phyloP scores from a whole-genome alignment of 2,888 invertebrate species.

The Eumerus sabulonum region DNA sequence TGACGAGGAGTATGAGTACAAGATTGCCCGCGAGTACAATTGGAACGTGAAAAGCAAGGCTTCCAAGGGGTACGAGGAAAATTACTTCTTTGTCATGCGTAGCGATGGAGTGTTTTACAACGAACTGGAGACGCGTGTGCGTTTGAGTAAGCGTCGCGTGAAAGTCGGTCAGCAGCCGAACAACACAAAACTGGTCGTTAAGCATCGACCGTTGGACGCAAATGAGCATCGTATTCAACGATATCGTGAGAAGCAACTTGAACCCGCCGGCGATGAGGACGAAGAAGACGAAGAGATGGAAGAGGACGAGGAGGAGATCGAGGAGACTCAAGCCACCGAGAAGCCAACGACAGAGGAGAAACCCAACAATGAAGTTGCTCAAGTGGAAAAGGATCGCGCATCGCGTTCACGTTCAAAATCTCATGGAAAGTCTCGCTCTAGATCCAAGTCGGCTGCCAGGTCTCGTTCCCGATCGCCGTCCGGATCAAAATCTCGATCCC shows the following conservation, averaged over 20 bases:
- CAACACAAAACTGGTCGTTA: conserved; percentile 86
- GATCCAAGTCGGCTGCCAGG: conserved; percentile 73
- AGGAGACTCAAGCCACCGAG: conserved; percentile 68
- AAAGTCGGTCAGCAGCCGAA: conserved; percentile 83
- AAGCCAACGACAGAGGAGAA: conserved; percentile 70
- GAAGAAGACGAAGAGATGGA: conserved; percentile 83
- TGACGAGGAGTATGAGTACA: conserved; percentile 96
- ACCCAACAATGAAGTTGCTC: conserved; percentile 66
- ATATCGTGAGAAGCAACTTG: conserved; percentile 91
- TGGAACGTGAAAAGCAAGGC: conserved; percentile 99
- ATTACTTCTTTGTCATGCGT: conserved; percentile 96
- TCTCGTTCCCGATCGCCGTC: conserved; percentile 71
- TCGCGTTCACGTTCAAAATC: conserved; percentile 71
- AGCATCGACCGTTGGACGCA: conserved; percentile 91
- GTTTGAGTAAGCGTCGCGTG: conserved; percentile 94
- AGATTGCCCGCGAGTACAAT: conserved; percentile 98
- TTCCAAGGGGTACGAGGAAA: conserved; percentile 96
- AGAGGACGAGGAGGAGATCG: conserved; percentile 77
- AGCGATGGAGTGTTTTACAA: conserved; percentile 96
- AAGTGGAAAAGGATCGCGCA: conserved; percentile 69
- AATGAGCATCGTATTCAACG: conserved; percentile 92
- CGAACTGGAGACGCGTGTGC: conserved; percentile 96
- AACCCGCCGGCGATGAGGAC: conserved; percentile 88
- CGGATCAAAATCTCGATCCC: conserved; percentile 73
- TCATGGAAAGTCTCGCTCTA: conserved; percentile 72